Evolutionary conservation across 92 coral and sea anemone species (phyloP).

Genomic region (Desmophyllum pertusum): DNA sequence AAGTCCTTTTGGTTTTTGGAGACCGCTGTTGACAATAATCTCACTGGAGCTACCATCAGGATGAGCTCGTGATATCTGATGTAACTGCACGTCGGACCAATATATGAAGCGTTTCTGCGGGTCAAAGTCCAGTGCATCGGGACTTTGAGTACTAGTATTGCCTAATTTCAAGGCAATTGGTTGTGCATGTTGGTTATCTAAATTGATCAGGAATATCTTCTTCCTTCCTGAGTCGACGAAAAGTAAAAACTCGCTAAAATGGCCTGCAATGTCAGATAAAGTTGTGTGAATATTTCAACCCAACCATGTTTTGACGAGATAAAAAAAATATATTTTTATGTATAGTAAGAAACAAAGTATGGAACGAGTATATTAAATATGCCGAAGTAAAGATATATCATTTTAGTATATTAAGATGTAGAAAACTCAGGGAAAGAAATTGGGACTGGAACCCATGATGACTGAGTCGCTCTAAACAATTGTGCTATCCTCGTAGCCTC

Average conservation of each 20-base stretch:
- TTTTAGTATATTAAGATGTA: no score
- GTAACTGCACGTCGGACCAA: conserved; percentile 65
- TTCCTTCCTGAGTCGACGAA: conserved; percentile 37
- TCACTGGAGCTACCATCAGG: conserved; percentile 64
- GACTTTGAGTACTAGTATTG: conserved; percentile 19
- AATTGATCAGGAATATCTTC: conserved; percentile 1
- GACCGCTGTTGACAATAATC: conserved; percentile 50
- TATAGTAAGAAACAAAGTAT: no score
- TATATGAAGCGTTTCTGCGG: conserved; percentile 64
- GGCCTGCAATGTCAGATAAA: conserved; percentile 20
- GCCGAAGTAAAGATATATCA: no score
- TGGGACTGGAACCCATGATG: no score
- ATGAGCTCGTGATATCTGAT: conserved; percentile 61
- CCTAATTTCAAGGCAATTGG: conserved; percentile 24
- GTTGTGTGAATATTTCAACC: background rate
- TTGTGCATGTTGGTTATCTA: conserved; percentile 18
- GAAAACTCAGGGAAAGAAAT: no score
- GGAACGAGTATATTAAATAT: no score
- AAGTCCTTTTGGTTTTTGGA: conserved; percentile 62
- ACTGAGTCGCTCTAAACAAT: no score
- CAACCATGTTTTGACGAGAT: no score
- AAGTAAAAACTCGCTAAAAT: conserved; percentile 50
- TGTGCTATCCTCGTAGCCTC: no score
- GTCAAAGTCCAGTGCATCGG: conserved; percentile 72
- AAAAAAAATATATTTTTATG: no score